Evolutionary conservation across 2,113 vertebrate species (phyloP), one percentile per base, ranked within the genome.

Genomic region (Rallus limicola): DNA sequence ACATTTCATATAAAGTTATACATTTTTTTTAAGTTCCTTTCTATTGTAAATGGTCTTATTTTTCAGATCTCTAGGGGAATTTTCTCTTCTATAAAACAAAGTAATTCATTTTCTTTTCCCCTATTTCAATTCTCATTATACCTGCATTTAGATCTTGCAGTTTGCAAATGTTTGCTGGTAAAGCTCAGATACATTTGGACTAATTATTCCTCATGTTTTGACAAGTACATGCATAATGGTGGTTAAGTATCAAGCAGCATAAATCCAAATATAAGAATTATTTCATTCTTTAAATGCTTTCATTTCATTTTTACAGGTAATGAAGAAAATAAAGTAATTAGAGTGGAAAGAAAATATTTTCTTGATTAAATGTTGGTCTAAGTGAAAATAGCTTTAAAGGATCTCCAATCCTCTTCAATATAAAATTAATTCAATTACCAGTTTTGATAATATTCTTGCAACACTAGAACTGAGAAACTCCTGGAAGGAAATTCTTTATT

Each of bases 121-220:
- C 3, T 56, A 28, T 82, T 92, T 70, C 59, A 93, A 4, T 78
- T 92, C n/a, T 86, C 13, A 60, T 91, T 76, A 84, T 65, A 58
- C 0, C 5, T 34, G 33, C 13, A 90, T 96, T 97, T 96, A 96
- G 38, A 82, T 87, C 50, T 94, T 59, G 16, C 25, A 91, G 38
- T 86, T 85, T 91, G 75, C 48, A 97, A 95, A 86, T 94, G 68
- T 95, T 97, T 97, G 78, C 77, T 93, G 59, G 84, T 90, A 93
- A 92, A 93, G 55, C 80, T 96, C 91, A 86, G 68, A 96, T 79
- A 92, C 46, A 91, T 93, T 96, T 96, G 84, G 38, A 79, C 56
- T 97, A 97, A 97, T 97, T 97, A 96, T 93, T 91, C 88, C 48
- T 89, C 87, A 75, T 92, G 50, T 97, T 97, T 97, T 98, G 94